Conservation (phyloP, 2,113 vertebrate genomes). For the Typhlomys cinereus region DNA sequence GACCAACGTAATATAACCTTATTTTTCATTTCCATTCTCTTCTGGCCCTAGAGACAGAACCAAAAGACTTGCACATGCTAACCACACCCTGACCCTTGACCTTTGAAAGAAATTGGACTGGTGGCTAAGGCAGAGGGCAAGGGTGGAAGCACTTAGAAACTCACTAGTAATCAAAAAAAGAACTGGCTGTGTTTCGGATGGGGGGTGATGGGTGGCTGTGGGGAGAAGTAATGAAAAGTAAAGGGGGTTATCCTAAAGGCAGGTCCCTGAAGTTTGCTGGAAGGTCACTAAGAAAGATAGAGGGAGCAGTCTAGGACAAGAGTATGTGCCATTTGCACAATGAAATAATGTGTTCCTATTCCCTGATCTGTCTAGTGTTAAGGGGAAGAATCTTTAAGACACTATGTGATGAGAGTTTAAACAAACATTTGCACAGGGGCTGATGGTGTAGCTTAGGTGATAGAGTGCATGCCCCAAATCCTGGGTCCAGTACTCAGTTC, state of each 20-base stretch:
- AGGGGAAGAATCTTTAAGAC: not conserved
- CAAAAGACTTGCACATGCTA: no score
- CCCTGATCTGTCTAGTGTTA: not conserved
- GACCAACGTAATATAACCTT: not conserved
- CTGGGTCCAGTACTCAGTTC: not conserved
- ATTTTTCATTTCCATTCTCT: not conserved
- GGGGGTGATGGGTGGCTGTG: not conserved
- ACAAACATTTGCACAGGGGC: not conserved
- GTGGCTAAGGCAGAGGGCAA: not conserved
- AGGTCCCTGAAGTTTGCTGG: not conserved
- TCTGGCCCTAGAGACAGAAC: not conserved
- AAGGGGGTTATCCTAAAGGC: not conserved
- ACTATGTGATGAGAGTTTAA: not conserved
- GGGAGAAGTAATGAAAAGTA: not conserved
- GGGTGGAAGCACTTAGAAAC: not conserved
- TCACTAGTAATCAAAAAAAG: not conserved
- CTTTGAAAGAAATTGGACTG: not conserved
- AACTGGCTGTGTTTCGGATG: not conserved
- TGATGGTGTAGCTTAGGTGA: not conserved
- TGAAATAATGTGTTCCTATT: not conserved
- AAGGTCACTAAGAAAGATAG: accelerated
- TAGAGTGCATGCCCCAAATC: not conserved
- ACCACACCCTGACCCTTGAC: not conserved
- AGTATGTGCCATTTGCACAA: no score
- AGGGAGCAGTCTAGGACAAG: not conserved